Conservation (phyloP, 2,113 vertebrate species). For the Lasiurus borealis region DNA sequence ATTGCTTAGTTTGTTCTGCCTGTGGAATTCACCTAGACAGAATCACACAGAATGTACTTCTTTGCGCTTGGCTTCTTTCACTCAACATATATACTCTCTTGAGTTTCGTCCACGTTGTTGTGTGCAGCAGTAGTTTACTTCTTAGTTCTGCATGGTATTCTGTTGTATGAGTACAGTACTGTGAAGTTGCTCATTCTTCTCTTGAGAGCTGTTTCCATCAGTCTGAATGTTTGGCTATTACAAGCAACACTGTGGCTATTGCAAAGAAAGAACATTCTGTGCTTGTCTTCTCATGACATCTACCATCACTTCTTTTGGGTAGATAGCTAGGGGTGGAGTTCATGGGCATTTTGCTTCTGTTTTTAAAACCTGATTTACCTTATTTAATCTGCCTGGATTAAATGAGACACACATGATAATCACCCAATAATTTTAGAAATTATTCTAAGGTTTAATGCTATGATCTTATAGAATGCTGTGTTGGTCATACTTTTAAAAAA, state of each 20-base stretch:
- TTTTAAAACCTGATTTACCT: background rate
- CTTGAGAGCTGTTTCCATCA: background rate
- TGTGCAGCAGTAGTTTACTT: background rate
- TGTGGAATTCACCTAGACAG: background rate
- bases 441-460: background rate
- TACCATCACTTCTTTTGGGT: background rate
- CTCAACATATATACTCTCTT: no score
- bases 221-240: background rate
- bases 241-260: background rate
- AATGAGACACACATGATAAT: background rate
- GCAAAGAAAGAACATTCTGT: background rate
- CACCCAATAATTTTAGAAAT: background rate
- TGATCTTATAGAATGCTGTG: background rate
- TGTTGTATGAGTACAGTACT: fast-evolving
- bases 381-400: background rate
- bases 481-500: background rate
- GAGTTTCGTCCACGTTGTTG: background rate
- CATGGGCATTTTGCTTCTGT: background rate
- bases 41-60: background rate
- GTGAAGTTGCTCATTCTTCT: background rate
- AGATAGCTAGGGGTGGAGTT: background rate
- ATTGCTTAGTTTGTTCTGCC: background rate
- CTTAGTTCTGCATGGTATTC: background rate
- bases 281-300: background rate
- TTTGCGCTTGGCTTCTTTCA: background rate